Percentiles rank a stretch among this genome's conserved stretches.
Conservation (phyloP, 2,888 invertebrate species). For the Eupithecia inturbata region DNA sequence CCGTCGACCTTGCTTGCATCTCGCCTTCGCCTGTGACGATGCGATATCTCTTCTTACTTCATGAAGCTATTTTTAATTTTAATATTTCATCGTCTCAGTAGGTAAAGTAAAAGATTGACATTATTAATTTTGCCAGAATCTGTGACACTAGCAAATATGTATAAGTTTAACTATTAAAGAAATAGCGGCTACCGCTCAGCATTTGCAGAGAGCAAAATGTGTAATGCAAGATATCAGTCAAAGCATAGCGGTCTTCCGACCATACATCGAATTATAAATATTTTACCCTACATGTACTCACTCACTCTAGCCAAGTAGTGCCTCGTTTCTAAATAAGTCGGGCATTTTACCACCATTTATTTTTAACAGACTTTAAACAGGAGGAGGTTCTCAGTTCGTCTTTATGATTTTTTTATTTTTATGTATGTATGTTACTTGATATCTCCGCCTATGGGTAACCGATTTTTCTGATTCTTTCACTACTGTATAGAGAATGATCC, state of each 20-base stretch:
- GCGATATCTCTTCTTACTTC: not conserved
- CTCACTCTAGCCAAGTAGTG: not conserved
- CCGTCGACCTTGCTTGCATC: constrained; percentile 57
- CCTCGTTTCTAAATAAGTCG: not conserved
- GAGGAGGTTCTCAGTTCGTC: no score
- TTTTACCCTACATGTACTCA: not conserved
- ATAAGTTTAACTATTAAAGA: no score
- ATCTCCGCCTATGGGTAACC: no score
- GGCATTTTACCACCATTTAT: not conserved
- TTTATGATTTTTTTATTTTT: no score
- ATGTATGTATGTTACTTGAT: no score
- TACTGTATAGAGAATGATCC: no score
- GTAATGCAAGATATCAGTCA: not conserved
- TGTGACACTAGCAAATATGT: not conserved
- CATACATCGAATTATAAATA: not conserved
- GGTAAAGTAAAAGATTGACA: not conserved
- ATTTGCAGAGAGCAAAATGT: not conserved
- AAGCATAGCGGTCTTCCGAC: not conserved
- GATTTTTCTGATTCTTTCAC: no score
- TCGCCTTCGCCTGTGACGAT: not conserved
- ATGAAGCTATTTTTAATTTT: not conserved
- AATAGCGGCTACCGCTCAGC: no score
- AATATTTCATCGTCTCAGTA: not conserved
- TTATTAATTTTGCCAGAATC: not conserved
- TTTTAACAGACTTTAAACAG: no score